Percentiles rank a stretch among this genome's conserved stretches.
Conservation (phyloP, 2,888 invertebrate species). For the Amiota minor region DNA sequence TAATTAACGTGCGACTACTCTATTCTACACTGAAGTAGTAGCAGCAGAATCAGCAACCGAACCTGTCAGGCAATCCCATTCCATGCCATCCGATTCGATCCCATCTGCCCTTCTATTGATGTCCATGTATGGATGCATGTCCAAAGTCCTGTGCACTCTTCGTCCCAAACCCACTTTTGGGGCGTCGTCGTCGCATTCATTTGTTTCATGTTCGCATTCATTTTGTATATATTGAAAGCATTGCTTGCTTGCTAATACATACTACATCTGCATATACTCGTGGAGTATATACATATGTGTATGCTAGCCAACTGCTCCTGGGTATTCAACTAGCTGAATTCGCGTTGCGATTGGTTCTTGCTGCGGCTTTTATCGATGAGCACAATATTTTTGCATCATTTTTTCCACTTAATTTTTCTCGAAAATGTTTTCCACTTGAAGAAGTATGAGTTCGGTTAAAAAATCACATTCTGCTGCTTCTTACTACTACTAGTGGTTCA, state of each 20-base stretch:
- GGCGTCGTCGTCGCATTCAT: constrained; percentile 13
- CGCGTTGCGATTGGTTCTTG: constrained; percentile 59
- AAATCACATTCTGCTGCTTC: no score
- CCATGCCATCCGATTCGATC: background rate
- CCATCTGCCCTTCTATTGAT: constrained; percentile 15
- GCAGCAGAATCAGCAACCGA: constrained; percentile 53
- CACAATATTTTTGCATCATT: constrained; percentile 25
- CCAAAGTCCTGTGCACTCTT: no score
- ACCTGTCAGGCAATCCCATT: no score
- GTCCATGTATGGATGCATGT: no score
- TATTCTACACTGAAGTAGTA: constrained; percentile 37
- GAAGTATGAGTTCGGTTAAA: no score
- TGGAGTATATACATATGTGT: background rate
- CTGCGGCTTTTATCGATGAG: constrained; percentile 58
- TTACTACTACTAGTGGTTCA: no score
- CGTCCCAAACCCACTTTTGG: background rate
- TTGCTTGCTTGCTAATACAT: no score
- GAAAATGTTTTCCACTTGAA: background rate
- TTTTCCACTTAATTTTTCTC: background rate
- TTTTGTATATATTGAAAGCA: background rate
- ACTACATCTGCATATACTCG: background rate
- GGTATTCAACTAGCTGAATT: constrained; percentile 63
- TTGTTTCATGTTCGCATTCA: constrained; percentile 11
- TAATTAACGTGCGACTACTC: constrained; percentile 61
- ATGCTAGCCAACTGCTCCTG: constrained; percentile 43